Conservation (phyloP, 2,797 vertebrate species). For the Periparus ater region DNA sequence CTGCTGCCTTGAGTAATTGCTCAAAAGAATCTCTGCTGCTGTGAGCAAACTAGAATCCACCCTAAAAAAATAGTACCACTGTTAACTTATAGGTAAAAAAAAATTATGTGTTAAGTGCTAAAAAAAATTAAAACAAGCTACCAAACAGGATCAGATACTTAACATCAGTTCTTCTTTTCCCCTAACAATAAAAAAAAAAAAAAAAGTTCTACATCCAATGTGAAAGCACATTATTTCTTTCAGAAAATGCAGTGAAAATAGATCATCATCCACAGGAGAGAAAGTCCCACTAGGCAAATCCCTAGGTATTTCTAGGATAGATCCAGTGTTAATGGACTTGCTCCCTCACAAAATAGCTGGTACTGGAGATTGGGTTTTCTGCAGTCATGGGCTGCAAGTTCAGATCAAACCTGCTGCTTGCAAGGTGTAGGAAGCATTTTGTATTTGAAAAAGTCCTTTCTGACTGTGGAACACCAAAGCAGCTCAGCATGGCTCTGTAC, state of each 20-base stretch:
- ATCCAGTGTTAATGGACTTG: neutral
- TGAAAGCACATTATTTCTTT: neutral
- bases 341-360: neutral
- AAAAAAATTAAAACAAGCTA: neutral
- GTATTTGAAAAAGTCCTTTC: neutral
- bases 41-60: neutral
- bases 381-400: neutral
- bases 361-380: neutral
- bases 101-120: too few species aligned
- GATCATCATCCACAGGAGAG: neutral
- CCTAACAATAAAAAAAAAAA: neutral
- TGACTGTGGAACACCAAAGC: neutral
- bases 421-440: neutral
- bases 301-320: neutral
- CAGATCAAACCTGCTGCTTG: neutral
- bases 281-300: neutral
- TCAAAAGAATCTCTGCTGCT: neutral
- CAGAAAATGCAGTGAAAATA: neutral
- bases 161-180: fast-evolving
- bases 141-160: neutral
- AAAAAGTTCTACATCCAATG: neutral
- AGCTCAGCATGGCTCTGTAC: neutral
- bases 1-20: neutral
- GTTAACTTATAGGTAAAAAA: neutral
- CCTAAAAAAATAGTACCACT: neutral